phyloP scores from a whole-genome alignment of 53 echinoderm and acorn worm species.

The Actinopyga echinites region DNA sequence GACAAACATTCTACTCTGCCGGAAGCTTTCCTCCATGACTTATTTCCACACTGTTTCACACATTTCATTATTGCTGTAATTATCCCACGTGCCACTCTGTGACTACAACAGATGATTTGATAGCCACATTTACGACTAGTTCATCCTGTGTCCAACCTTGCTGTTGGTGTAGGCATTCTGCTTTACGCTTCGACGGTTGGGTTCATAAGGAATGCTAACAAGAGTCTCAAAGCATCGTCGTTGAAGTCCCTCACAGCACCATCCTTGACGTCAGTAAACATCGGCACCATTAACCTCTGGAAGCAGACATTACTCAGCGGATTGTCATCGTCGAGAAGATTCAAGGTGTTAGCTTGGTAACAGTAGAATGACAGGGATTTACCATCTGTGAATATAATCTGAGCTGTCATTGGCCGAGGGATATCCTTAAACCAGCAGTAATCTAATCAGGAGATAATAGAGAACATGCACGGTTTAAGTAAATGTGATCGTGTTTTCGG shows the following conservation, averaged over 20 bases:
- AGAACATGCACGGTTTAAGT: not conserved
- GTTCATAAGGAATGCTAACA: conserved; percentile 74
- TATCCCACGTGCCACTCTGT: too few species aligned
- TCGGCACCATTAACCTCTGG: conserved; percentile 57
- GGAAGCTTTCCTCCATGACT: too few species aligned
- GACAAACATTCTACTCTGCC: too few species aligned
- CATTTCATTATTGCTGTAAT: too few species aligned
- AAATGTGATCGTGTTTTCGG: not conserved
- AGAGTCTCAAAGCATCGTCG: conserved; percentile 68
- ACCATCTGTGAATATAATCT: conserved; percentile 82
- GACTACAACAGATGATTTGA: too few species aligned
- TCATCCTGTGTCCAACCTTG: too few species aligned
- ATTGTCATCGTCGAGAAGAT: conserved; percentile 48
- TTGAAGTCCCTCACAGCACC: conserved; percentile 71
- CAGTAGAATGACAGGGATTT: conserved; percentile 83
- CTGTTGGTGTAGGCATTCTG: too few species aligned
- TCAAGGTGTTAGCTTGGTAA: conserved; percentile 91
- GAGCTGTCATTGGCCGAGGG: conserved; percentile 72
- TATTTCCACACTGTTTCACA: too few species aligned
- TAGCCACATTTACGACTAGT: too few species aligned
- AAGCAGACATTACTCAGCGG: conserved; percentile 80
- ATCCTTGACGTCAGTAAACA: conserved; percentile 71
- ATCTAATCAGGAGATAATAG: conserved; percentile 45
- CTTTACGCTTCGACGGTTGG: not conserved
- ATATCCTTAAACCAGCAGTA: conserved; percentile 80